phyloP scores from a whole-genome alignment of 2,888 invertebrate species.

The Gymnosoma rotundatum region DNA sequence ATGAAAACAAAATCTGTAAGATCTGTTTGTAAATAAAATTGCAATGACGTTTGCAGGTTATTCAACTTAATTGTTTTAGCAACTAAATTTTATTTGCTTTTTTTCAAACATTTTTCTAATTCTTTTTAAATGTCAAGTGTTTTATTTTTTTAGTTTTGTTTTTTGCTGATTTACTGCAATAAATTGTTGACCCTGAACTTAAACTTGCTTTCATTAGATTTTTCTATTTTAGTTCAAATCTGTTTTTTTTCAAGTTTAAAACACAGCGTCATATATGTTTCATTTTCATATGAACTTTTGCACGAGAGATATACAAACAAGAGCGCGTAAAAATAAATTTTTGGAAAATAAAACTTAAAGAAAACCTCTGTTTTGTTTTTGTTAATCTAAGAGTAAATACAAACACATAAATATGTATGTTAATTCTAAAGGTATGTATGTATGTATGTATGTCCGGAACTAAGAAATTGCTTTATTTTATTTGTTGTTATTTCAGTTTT shows the following conservation, averaged over 20 bases:
- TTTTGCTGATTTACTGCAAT: constrained; percentile 27
- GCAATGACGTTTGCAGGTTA: constrained; percentile 35
- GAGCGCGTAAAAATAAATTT: background rate
- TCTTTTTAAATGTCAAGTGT: constrained; percentile 59
- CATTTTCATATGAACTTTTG: constrained; percentile 28
- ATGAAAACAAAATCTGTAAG: constrained; percentile 24
- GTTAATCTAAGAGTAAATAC: no score
- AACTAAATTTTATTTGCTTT: background rate
- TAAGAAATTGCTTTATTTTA: no score
- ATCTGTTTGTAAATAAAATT: constrained; percentile 18
- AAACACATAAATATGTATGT: no score
- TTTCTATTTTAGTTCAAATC: background rate
- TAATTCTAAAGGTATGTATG: no score
- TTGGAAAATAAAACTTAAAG: no score
- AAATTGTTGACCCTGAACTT: constrained; percentile 68
- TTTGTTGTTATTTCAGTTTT: no score
- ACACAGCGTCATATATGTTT: background rate
- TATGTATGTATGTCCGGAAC: no score
- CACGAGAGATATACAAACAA: constrained; percentile 15
- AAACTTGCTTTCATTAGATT: constrained; percentile 13
- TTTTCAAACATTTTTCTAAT: constrained; percentile 35
- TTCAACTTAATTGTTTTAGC: constrained; percentile 35
- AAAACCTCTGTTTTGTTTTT: no score
- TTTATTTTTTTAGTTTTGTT: background rate
- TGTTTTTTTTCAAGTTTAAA: constrained; percentile 47